Base-by-base conservation (phyloP, 2,888 invertebrate genomes). In the Cheilosia vernalis region DNA sequence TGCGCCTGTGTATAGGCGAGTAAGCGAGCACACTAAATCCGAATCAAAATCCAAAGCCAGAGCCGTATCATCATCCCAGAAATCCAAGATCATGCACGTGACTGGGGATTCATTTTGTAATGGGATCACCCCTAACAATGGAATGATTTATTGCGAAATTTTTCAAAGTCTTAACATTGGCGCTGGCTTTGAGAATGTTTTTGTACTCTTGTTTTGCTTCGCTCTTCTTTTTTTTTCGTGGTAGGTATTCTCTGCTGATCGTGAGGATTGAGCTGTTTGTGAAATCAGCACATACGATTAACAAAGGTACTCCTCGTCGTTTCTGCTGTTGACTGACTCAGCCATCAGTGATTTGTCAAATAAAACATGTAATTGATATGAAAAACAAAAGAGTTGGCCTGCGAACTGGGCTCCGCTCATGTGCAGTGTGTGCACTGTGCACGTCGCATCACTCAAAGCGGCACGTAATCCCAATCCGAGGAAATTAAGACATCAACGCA, bases 11-110 rank as follows among this genome's bases (percentile, higher is more conserved):
- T 61, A 3, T 24, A 72, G 80, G 66, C 67, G 67, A 61, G 77
- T 69, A 55, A 66, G 56, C 44, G 47, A 69, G 53, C 44, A 69
- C 69, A 66, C 60, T 67, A 64, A 64, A 64, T 37, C 37, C 13
- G 37, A 64, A 70, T 47, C 33, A 30, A 37, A 51, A 49, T 15
- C 24, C 33, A 30, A 51, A 51, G 21, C 42, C 58, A 67, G 63
- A 73, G 44, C 51, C 49, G 63, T 72, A 79, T 80, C 76, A 85
- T 84, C 79, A 82, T 79, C 61, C 85, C 69, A 80, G 86, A 86
- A 87, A 87, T 85, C 87, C 87, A 87, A 87, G 87, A 87, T 87
- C 87, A 87, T 87, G 87, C 87, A 87, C 87, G 87, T 87, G 87
- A 87, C 85, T 87, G 79, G 63, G 66, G 79, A 85, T 85, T 77